phyloP scores from a whole-genome alignment of 2,888 invertebrate species.

The Theretra japonica region DNA sequence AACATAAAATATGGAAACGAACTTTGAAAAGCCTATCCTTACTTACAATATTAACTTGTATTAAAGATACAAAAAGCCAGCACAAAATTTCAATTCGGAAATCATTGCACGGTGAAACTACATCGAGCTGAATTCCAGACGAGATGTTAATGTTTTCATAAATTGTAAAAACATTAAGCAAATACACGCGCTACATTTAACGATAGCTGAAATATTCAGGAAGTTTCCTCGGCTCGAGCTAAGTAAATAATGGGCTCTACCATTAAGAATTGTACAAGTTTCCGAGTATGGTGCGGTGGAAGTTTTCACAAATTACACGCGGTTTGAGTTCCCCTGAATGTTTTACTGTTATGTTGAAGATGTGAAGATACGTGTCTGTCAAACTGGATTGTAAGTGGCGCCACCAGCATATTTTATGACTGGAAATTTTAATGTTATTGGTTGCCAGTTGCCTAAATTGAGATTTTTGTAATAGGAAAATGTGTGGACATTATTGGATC shows the following conservation, averaged over 20 bases:
- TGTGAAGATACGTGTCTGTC: not conserved
- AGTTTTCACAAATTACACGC: conserved; percentile 14
- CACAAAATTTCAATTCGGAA: not conserved
- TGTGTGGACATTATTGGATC: too few relatives aligned
- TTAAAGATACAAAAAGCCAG: not conserved
- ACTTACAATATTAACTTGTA: too few relatives aligned
- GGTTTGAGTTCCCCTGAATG: not conserved
- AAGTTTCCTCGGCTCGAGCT: conserved; percentile 8
- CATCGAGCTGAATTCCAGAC: not conserved
- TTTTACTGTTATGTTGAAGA: not conserved
- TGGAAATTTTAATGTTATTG: too few relatives aligned
- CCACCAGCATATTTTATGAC: not conserved
- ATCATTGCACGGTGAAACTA: not conserved
- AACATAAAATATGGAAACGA: too few relatives aligned
- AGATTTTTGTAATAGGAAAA: too few relatives aligned
- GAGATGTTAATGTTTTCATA: conserved; percentile 12
- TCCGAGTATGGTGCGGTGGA: not conserved
- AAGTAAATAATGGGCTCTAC: conserved; percentile 9
- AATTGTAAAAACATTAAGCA: conserved; percentile 22
- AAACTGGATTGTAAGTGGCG: not conserved
- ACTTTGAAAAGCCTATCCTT: too few relatives aligned
- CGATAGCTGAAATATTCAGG: conserved; percentile 8
- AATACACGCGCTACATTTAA: conserved; percentile 13
- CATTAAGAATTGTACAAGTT: conserved; percentile 17
- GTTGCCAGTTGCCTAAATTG: too few relatives aligned